Evolutionary conservation across 1,140 invertebrate species (phyloP), one percentile per base, ranked within the genome.

Genomic region (Globodera ellingtonae): DNA sequence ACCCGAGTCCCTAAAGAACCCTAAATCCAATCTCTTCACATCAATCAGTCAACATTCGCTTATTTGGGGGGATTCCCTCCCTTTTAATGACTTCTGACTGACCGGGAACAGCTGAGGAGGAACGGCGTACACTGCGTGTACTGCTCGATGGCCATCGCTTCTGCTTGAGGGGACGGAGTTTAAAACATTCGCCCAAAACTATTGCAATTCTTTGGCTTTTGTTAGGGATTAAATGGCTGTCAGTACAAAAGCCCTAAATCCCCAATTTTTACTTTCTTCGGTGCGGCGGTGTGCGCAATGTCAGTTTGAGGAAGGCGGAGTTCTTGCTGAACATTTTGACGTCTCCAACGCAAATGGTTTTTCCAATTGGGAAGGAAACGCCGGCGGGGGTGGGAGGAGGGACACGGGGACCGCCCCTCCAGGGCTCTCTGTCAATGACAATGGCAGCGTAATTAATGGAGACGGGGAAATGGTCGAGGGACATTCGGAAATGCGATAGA

Each of bases 51-150:
- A 35, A 35, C 35, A 35, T 35, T 35, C 35, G 1, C 35, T 35
- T 2, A 35, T 35, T 35, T 35, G 35, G 35, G 35, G 35, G 35
- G 35, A 35, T 18, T 75, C 18, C 3, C 6, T 13, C n/a, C 35
- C 1, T 13, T 21, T 67, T 67, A 44, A 10, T 8, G 6, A 4
- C 3, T 21, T 4, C 66, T 44, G 21, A 67, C 48, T 75, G 46
- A 77, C 75, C 24, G 75, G 59, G 24, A 77, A 77, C 18, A 69
- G 21, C 67, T 46, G 52, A 13, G 75, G 75, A 47, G 75, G 35
- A 21, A 62, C 62, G 47, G 47, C 69, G 21, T 67, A 77, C 5
- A 77, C n/a, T 10, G 75, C 44, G 2, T 77, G 46, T 15, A 69
- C 59, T 46, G 75, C 62, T 50, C 48, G 65, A 50, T 35, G 48